These are phyloP conservation scores for Schizothorax lantsangensis DNA, from an alignment of 2,797 vertebrate species.

Conservation along the genomic window DNA sequence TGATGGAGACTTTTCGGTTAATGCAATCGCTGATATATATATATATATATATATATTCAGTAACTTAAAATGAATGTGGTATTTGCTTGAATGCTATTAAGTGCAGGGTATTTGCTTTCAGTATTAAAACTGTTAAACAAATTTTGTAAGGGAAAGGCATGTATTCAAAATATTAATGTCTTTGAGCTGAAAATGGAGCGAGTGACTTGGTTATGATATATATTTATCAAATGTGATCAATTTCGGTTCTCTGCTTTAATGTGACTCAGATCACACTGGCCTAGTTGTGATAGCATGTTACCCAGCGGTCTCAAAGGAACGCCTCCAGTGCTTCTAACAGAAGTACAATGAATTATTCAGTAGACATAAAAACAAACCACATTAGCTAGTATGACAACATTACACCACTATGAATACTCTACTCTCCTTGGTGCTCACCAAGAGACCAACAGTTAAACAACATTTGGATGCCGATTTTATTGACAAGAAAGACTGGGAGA, in stretches of 20 bases:
- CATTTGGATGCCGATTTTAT: conserved; percentile 36
- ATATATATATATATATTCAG: no score
- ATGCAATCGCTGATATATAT: no score
- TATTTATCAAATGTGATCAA: conserved; percentile 15
- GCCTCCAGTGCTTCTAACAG: conserved; percentile 35
- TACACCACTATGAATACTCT: conserved; percentile 20
- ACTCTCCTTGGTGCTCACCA: conserved; percentile 28
- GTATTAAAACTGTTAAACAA: not conserved
- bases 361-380: conserved; percentile 44
- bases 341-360: conserved; percentile 40
- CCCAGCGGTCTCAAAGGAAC: conserved; percentile 25
- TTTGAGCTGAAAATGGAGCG: not conserved
- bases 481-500: conserved; percentile 43
- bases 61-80: no score
- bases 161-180: not conserved
- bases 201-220: not conserved
- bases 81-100: no score
- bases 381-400: conserved; percentile 35
- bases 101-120: not conserved
- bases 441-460: conserved; percentile 50
- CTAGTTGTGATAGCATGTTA: conserved; percentile 28
- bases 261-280: conserved; percentile 27
- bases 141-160: not conserved
- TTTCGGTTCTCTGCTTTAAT: conserved; percentile 16
- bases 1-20: no score